A percentile compares a stretch with the other conserved stretches of the same genome.
phyloP scores from a whole-genome alignment of 2,113 vertebrate genomes.

The Silurus glanis region DNA sequence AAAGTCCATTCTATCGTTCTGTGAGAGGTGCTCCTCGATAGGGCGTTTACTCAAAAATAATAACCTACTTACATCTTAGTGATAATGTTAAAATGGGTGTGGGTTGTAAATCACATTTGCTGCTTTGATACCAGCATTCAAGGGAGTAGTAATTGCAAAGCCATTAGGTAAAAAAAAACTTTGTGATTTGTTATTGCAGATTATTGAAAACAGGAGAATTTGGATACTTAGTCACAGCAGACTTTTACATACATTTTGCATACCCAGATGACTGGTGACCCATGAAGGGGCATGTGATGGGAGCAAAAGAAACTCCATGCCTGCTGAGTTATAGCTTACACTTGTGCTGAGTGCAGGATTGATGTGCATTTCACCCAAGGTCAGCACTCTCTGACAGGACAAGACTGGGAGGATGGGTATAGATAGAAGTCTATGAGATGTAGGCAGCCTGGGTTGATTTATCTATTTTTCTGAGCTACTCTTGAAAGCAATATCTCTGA shows the following conservation, averaged over 20 bases:
- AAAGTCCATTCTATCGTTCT: background rate
- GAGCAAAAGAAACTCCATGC: background rate
- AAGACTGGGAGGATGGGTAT: background rate
- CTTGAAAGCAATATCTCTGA: constrained; percentile 41
- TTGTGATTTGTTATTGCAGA: background rate
- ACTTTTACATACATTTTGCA: background rate
- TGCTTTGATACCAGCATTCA: background rate
- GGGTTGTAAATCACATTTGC: background rate
- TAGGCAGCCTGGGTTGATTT: constrained; percentile 51
- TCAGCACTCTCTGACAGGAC: constrained; percentile 31
- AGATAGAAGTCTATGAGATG: constrained; percentile 45
- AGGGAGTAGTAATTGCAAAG: background rate
- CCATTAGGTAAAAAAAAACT: background rate
- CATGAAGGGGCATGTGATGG: constrained; percentile 5
- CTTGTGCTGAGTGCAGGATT: constrained; percentile 27
- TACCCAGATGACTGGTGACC: background rate
- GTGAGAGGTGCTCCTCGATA: background rate
- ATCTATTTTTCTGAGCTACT: constrained; percentile 40
- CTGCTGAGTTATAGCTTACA: constrained; percentile 35
- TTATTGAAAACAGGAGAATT: background rate
- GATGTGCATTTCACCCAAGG: constrained; percentile 37
- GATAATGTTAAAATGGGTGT: background rate
- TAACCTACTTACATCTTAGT: background rate
- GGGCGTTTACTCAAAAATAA: background rate
- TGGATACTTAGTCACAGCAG: background rate